Base-by-base conservation (phyloP, 2,888 invertebrate species). In the Heliconius hortense region DNA sequence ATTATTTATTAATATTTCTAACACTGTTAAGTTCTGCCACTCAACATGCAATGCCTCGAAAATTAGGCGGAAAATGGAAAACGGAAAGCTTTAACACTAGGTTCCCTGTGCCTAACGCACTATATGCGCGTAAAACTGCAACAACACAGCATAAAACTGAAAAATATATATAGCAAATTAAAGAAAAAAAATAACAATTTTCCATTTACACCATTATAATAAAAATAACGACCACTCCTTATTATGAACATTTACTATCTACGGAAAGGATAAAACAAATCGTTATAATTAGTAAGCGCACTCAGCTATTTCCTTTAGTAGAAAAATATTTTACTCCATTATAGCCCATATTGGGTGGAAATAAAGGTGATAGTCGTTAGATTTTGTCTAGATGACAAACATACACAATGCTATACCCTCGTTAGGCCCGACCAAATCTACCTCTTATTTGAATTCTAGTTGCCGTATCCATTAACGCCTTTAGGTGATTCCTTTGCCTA, bases 391-490 rank as follows among this genome's bases (percentile, higher is more conserved):
- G 74, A 72, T 78, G 75, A 76, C 75, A 76, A 76, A 78, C 75
- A 71, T 66, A 73, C 73, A 24, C 68, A 78, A 80, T 78, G 75
- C 79, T 79, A 71, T 73, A 72, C 64, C 72, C 74, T 78, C 80
- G 77, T 80, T 79, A 79, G 77, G 71, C 70, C 76, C 78, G 74
- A 67, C 70, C 74, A 68, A 66, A 74, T 73, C 59, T 73, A 76
- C 75, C 78, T 76, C 76, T 77, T 76, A 75, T 78, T 78, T 77
- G 78, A 78, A 78, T 78, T 78, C 75, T 78, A 75, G 73, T 75
- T 69, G 66, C 72, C 59, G 73, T 74, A 76, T 72, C 76, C 76
- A 74, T 78, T 76, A 76, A 76, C 66, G 67, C 70, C 73, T 56
- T 66, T 35, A 53, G 62, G 26, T 35, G 31, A 70, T 35, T 24